Percentiles rank a stretch among this genome's conserved stretches.
These are phyloP conservation scores for Leptinotarsa texana DNA, from an alignment of 1,140 invertebrate species.

Conservation along the genomic window DNA sequence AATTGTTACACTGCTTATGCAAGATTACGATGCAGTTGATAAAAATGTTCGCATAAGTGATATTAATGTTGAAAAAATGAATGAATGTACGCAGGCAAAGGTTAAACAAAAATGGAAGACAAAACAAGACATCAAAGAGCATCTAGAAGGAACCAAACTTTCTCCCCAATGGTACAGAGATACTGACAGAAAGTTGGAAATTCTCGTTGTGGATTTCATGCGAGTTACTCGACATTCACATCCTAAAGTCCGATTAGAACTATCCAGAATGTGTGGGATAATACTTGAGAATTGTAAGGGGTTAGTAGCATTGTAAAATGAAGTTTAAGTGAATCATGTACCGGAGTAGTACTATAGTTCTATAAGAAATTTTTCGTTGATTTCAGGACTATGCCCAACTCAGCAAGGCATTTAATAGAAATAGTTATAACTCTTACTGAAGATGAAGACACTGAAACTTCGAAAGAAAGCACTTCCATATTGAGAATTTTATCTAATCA, in stretches of 20 bases:
- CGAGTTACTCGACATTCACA: conserved; percentile 61
- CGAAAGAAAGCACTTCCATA: conserved; percentile 32
- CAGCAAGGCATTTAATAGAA: conserved; percentile 60
- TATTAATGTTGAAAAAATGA: conserved; percentile 16
- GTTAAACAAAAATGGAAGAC: conserved; percentile 37
- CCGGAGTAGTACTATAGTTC: not conserved
- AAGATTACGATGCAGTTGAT: conserved; percentile 50
- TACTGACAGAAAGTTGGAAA: conserved; percentile 61
- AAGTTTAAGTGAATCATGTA: not conserved
- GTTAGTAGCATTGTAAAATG: conserved; percentile 53
- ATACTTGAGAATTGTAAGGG: conserved; percentile 61
- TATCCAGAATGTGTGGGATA: conserved; percentile 57
- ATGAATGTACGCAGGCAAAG: not conserved
- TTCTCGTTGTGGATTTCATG: conserved; percentile 58
- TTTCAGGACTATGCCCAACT: conserved; percentile 62
- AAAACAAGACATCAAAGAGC: conserved; percentile 52
- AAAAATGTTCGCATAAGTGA: not conserved
- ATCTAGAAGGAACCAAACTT: conserved; percentile 56
- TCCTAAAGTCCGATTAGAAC: conserved; percentile 61
- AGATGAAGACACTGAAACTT: conserved; percentile 60
- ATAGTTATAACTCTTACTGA: conserved; percentile 63
- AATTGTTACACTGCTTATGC: conserved; percentile 58
- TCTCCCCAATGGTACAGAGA: conserved; percentile 62
- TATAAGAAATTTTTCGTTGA: conserved; percentile 15
- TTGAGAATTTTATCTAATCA: conserved; percentile 52